Base-by-base conservation (phyloP, 2,888 invertebrate genomes). In the Dicyrtoma fusca region DNA sequence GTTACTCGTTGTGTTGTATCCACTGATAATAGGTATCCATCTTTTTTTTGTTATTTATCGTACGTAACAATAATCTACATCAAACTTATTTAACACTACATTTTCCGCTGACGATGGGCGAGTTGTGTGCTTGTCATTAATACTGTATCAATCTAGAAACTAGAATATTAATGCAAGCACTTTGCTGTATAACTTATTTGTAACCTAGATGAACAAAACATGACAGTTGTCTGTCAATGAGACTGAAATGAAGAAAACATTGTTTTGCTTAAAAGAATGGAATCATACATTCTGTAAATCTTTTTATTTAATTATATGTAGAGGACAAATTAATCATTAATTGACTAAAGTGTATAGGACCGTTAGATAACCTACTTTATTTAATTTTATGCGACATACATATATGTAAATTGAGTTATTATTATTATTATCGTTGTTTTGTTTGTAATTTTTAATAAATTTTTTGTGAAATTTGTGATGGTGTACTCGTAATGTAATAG, bases 141-240 rank as follows among this genome's bases (percentile, higher is more conserved):
- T 34, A 34, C 34, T 34, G 34, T 34, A 34, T 57, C 57, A 57
- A 25, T 14, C 11, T 55, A 49, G 17, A 49, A n/a, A 23, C 23
- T 55, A 17, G 13, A 55, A 5, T 55, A 55, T 55, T 21, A 21
- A 19, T 34, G 19, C 26, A 61, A 34, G 19, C 34, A 23, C 45
- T 13, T 63, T 47, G 21, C 19, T 17, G 42, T 49, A 23, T 47
- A 64, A 49, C 49, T 64, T 49, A 64, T 47, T 64, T 45, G 21
- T 45, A 45, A 23, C 17, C 8, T 64, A 19, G 49, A 64, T 25
- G 49, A 64, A 49, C 49, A 49, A 57, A 23, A 64, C 49, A 45
- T 49, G 64, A 64, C 64, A 64, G 64, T 25, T 64, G 45, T 64
- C 64, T 64, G 64, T 64, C 64, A n/a, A 64, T 64, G 64, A 64